Base-by-base conservation (phyloP, 2,797 vertebrate species). In the Chelidonichthys spinosus region DNA sequence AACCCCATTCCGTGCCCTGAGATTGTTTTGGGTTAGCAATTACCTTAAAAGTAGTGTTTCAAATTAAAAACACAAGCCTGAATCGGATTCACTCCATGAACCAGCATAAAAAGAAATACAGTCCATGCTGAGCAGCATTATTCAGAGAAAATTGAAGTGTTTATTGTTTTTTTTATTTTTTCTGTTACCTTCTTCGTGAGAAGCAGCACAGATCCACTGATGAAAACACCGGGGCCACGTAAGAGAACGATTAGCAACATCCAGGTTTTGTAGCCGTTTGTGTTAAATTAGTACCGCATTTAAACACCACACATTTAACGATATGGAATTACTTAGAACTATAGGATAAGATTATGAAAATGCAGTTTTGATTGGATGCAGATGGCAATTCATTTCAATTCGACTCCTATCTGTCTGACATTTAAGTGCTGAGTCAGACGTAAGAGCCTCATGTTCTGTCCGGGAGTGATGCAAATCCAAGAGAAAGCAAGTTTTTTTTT, bases 131-230 rank as follows among this genome's bases (percentile, higher is more conserved):
- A 66, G 50, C 18, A n/a, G 10, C 15, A 59, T 49, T 11, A 40
- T 53, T 55, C 11, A 18, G 17, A 9, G 42, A 0, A 56, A 63
- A 60, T 35, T 6, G 37, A 18, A 50, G 17, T 56, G 50, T 18
- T 62, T 50, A 9, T 58, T 61, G 42, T 59, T 79, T 64, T 72
- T 59, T 47, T 3, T 63, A 13, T 62, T 68, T 59, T 55, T 63
- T 63, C 53, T 54, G 14, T 54, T 54, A 43, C 8, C 13, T 25
- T 49, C n/a, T 11, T 35, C 53, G 35, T 7, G 8, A 69, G 32
- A 58, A 32, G 15, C 1, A 61, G 37, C 35, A 63, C 49, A 37
- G 33, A 69, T 71, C 15, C 4, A 49, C 13, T 4, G n/a, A 52
- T 70, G 4, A 69, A 71, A 72, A 42, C 18, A 58, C 25, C 32